Evolutionary conservation across 1,140 invertebrate genomes (phyloP).

Genomic region (Drosophila lacertosa): DNA sequence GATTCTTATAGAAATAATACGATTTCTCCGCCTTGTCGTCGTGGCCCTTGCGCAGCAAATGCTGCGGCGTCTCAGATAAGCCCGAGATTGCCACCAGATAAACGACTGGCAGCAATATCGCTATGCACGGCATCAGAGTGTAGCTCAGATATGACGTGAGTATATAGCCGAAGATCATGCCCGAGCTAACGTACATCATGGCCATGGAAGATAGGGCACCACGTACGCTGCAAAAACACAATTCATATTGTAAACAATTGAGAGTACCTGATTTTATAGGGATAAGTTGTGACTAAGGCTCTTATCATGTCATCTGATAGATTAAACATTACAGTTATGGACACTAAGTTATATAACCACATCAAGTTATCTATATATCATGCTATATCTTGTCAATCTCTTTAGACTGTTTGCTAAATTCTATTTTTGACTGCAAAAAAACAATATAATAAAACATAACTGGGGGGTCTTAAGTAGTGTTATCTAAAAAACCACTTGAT

Average conservation of each 20-base stretch:
- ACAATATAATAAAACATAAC: too few species aligned
- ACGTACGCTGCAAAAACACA: constrained; percentile 46
- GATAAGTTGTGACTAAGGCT: too few species aligned
- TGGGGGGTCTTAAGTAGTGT: too few species aligned
- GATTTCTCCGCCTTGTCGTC: constrained; percentile 56
- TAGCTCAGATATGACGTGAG: constrained; percentile 61
- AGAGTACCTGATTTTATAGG: too few species aligned
- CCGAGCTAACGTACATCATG: constrained; percentile 64
- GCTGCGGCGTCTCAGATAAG: constrained; percentile 61
- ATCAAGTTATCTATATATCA: too few species aligned
- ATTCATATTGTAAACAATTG: not conserved
- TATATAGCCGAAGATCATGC: constrained; percentile 58
- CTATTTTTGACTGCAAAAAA: too few species aligned
- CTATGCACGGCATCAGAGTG: constrained; percentile 64
- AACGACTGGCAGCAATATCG: constrained; percentile 49
- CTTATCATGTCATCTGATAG: too few species aligned
- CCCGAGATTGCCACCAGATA: constrained; percentile 57
- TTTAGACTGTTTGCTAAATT: too few species aligned
- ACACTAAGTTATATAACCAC: too few species aligned
- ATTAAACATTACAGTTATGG: too few species aligned
- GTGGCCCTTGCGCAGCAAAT: constrained; percentile 48
- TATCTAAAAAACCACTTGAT: too few species aligned
- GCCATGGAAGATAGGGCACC: constrained; percentile 70
- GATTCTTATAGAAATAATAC: constrained; percentile 70
- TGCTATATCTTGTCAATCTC: too few species aligned